A percentile compares a stretch with the other conserved stretches of the same genome.
Evolutionary conservation across 1,140 invertebrate species (phyloP).

Genomic region (Lutraria rhynchaena): DNA sequence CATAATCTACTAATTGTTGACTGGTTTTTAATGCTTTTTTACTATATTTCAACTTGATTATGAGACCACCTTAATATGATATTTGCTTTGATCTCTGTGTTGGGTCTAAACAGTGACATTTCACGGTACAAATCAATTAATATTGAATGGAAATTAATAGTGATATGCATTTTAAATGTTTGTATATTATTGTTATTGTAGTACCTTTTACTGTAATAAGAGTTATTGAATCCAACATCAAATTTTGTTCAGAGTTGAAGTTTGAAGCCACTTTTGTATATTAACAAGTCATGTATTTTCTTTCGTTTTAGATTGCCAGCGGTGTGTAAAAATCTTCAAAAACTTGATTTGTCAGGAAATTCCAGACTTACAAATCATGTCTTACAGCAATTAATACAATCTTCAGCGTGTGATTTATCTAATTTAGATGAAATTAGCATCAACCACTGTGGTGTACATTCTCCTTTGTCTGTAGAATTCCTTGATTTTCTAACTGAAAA

Average conservation of each 20-base stretch:
- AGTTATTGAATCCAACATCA: neutral
- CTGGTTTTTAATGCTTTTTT: too few relatives aligned
- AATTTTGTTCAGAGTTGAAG: neutral
- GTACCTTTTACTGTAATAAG: neutral
- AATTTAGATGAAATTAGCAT: conserved; percentile 24
- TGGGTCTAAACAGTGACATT: too few relatives aligned
- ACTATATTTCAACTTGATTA: too few relatives aligned
- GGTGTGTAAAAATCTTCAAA: conserved; percentile 40
- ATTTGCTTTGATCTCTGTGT: too few relatives aligned
- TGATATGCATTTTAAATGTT: neutral
- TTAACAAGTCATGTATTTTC: neutral
- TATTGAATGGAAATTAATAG: too few relatives aligned
- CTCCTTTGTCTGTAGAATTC: conserved; percentile 39
- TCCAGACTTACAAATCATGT: conserved; percentile 37
- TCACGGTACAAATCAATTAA: too few relatives aligned
- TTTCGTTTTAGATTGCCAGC: conserved; percentile 46
- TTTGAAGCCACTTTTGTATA: neutral
- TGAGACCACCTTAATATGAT: too few relatives aligned
- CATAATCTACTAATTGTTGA: too few relatives aligned
- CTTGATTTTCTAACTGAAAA: conserved; percentile 48
- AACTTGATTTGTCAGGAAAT: conserved; percentile 27
- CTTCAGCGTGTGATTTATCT: neutral
- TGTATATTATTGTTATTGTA: neutral
- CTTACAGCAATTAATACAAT: conserved; percentile 31
- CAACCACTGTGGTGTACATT: conserved; percentile 24